Evolutionary conservation across 2,797 vertebrate species (phyloP).

Genomic region (Falco cherrug): DNA sequence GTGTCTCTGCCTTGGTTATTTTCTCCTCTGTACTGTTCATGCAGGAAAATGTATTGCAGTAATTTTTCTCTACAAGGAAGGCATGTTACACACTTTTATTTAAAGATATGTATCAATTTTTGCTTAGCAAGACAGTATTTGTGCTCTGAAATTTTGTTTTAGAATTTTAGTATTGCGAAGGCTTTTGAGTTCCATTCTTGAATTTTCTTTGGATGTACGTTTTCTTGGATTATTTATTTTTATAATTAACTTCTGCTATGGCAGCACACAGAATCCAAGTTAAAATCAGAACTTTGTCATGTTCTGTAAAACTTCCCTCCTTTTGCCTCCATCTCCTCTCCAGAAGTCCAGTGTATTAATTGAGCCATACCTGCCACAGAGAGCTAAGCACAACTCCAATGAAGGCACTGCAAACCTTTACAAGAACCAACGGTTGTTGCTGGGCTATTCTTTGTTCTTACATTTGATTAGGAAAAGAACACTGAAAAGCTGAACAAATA

Average conservation of each 20-base stretch:
- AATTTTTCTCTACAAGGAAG: neutral
- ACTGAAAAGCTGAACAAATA: constrained; percentile 25
- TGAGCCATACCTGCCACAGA: neutral
- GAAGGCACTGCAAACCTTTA: constrained; percentile 14
- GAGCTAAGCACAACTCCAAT: constrained; percentile 2
- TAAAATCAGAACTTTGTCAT: neutral
- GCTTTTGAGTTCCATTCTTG: neutral
- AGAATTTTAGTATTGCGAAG: neutral
- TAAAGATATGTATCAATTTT: neutral
- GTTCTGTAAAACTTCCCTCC: neutral
- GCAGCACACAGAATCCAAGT: neutral
- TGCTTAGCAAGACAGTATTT: neutral
- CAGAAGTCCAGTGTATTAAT: neutral
- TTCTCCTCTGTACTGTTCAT: neutral
- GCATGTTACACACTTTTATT: neutral
- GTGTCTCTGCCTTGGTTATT: constrained; percentile 5
- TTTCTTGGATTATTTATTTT: neutral
- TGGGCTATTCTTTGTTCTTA: neutral
- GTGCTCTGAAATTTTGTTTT: neutral
- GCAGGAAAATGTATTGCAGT: neutral
- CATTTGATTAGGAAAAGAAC: constrained; percentile 17
- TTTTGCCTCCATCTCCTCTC: neutral
- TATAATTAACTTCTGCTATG: neutral
- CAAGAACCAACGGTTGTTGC: neutral
- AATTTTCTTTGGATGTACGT: neutral